Base-by-base conservation (phyloP, 1,140 invertebrate genomes). In the Archivesica marissinica region DNA sequence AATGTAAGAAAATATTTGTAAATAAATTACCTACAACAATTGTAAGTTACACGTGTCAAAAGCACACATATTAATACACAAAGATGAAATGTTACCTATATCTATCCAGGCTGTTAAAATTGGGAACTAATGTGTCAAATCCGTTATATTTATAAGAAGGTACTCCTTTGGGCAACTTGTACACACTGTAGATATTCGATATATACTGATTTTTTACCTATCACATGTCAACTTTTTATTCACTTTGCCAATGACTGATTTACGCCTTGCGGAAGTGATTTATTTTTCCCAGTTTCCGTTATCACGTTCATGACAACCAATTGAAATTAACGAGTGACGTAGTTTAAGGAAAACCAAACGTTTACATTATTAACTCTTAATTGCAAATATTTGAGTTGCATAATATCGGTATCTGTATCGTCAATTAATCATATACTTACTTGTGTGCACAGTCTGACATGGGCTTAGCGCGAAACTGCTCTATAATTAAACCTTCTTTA, bases 201-300 rank as follows among this genome's bases (percentile, higher is more conserved):
- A n/a, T n/a, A n/a, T n/a, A n/a, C n/a, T 72, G 68, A 72, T 30
- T 47, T 66, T 47, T 72, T 9, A 72, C 30, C 68, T 11, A 64
- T 0, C 39, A 33, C 15, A 50, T 50, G 68, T 72, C 68, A 52
- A 30, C 41, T 72, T 72, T 72, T 72, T 72, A 72, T 72, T 72
- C 68, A 72, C 20, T 50, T 35, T 20, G 35, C 68, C 68, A 72
- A 72, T 72, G 23, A 30, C 2, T 72, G 68, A 50, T 47, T 33
- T 47, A 25, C 15, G 50, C 39, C 50, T 20, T 25, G 25, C 68
- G 68, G 68, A 72, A 72, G 68, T 72, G 20, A 33, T 30, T 72
- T 72, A 52, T 47, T 72, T 70, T 72, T 72, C 35, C 20, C 23
- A 72, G 28, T 72, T 72, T 72, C 68, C 68, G 68, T 72, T 50